Evolutionary conservation across 1,140 invertebrate species (phyloP).

Genomic region (Eubasilissa regina): DNA sequence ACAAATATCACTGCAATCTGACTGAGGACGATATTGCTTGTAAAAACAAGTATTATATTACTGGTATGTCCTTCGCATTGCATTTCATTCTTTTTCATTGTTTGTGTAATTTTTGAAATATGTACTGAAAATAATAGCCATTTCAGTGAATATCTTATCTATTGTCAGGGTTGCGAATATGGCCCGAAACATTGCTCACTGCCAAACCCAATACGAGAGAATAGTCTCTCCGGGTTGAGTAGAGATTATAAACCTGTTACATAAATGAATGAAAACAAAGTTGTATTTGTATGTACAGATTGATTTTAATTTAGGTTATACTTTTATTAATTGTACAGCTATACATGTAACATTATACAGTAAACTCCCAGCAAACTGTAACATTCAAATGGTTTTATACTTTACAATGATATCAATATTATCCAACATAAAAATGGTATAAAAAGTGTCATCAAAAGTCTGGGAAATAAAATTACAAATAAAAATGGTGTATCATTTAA

Average conservation of each 20-base stretch:
- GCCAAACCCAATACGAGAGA: no score
- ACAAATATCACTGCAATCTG: no score
- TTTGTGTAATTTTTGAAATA: no score
- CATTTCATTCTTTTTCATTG: no score
- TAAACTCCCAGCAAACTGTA: background rate
- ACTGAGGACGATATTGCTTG: no score
- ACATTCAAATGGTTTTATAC: conserved; percentile 5
- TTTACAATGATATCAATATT: conserved; percentile 14
- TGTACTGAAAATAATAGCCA: no score
- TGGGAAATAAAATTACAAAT: conserved; percentile 18
- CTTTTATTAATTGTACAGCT: conserved; percentile 8
- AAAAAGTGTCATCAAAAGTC: conserved; percentile 19
- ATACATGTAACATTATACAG: conserved; percentile 18
- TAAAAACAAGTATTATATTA: no score
- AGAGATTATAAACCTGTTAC: background rate
- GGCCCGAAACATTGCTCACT: no score
- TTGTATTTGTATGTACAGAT: conserved; percentile 25
- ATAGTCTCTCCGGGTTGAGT: no score
- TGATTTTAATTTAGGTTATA: conserved; percentile 22
- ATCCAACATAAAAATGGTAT: conserved; percentile 23
- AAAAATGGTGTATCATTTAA: background rate
- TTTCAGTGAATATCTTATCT: no score
- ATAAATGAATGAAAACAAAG: conserved; percentile 8
- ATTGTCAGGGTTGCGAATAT: no score
- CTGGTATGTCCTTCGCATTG: no score